A percentile compares a stretch with the other conserved stretches of the same genome.
Conservation (phyloP, 2,888 invertebrate genomes). For the Epinotia nisella region DNA sequence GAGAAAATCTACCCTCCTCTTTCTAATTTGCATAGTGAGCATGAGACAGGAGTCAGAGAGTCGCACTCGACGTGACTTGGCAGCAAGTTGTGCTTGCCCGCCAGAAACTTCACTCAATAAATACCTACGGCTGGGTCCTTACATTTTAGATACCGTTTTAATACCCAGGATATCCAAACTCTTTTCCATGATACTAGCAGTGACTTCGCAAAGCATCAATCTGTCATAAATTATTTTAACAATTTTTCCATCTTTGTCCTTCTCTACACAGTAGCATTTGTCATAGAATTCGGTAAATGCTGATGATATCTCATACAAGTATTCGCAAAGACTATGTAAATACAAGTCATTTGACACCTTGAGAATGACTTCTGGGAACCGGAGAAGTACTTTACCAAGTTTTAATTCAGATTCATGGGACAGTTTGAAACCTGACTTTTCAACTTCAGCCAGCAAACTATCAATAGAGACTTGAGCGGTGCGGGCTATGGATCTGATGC, state of each 20-base stretch:
- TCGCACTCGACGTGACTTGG: neutral
- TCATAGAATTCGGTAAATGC: slow-evolving; percentile 99
- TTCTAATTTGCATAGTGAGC: neutral
- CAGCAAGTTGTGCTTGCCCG: neutral
- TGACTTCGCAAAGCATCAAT: slow-evolving; percentile 95
- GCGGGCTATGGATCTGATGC: slow-evolving; percentile 96
- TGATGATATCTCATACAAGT: slow-evolving; percentile 96
- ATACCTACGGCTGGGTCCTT: slow-evolving; percentile 55
- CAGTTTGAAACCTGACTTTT: slow-evolving; percentile 86
- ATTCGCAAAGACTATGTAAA: slow-evolving; percentile 96
- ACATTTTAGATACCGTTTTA: slow-evolving; percentile 96
- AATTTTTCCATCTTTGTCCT: slow-evolving; percentile 92
- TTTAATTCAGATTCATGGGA: slow-evolving; percentile 98
- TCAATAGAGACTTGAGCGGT: slow-evolving; percentile 88
- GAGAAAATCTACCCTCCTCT: neutral
- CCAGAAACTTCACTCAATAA: slow-evolving; percentile 44
- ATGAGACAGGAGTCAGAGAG: neutral
- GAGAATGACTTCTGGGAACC: slow-evolving; percentile 94
- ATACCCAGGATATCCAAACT: slow-evolving; percentile 97
- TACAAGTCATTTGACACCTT: slow-evolving; percentile 93
- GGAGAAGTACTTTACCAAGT: slow-evolving; percentile 92
- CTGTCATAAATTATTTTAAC: slow-evolving; percentile 93
- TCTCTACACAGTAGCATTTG: slow-evolving; percentile 98
- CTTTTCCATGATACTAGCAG: slow-evolving; percentile 93
- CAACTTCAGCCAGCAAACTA: slow-evolving; percentile 85